Percentiles rank a stretch among this genome's conserved stretches.
These are phyloP conservation scores for Caenorhabditis angaria DNA, from an alignment of 2,888 invertebrate genomes.

Conservation along the genomic window DNA sequence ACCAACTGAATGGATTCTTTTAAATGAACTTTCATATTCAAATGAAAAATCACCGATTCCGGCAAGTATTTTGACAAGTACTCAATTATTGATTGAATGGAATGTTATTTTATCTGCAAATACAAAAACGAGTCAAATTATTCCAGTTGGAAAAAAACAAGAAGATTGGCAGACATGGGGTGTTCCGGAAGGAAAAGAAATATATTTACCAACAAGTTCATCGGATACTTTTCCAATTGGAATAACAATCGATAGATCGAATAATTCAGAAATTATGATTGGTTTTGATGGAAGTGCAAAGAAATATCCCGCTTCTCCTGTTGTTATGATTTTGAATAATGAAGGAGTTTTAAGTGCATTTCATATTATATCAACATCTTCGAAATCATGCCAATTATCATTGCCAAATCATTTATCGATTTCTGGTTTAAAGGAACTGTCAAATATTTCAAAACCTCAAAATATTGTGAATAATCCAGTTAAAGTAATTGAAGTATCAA, in stretches of 20 bases:
- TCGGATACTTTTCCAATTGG: slow-evolving; percentile 58
- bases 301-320: slow-evolving; percentile 37
- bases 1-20: slow-evolving; percentile 40
- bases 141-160: slow-evolving; percentile 35
- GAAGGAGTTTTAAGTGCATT: slow-evolving; percentile 49
- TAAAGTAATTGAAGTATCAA: not conserved
- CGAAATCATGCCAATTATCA: slow-evolving; percentile 25
- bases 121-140: slow-evolving; percentile 42
- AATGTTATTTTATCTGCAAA: slow-evolving; percentile 42
- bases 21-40: slow-evolving; percentile 39
- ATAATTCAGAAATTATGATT: slow-evolving; percentile 20
- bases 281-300: slow-evolving; percentile 1
- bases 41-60: slow-evolving; percentile 24
- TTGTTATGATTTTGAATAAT: slow-evolving; percentile 40
- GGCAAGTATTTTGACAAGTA: slow-evolving; percentile 21
- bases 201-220: slow-evolving; percentile 49
- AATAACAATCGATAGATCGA: slow-evolving; percentile 47
- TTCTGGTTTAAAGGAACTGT: not conserved
- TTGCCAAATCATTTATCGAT: too few species aligned
- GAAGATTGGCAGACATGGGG: slow-evolving; percentile 50
- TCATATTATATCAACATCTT: slow-evolving; percentile 32
- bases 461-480: not conserved
- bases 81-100: slow-evolving; percentile 43
- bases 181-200: slow-evolving; percentile 39
- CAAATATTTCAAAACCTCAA: not conserved